Percentiles rank a stretch among this genome's conserved stretches.
Conservation (phyloP, 2,797 vertebrate genomes). For the Mus caroli region DNA sequence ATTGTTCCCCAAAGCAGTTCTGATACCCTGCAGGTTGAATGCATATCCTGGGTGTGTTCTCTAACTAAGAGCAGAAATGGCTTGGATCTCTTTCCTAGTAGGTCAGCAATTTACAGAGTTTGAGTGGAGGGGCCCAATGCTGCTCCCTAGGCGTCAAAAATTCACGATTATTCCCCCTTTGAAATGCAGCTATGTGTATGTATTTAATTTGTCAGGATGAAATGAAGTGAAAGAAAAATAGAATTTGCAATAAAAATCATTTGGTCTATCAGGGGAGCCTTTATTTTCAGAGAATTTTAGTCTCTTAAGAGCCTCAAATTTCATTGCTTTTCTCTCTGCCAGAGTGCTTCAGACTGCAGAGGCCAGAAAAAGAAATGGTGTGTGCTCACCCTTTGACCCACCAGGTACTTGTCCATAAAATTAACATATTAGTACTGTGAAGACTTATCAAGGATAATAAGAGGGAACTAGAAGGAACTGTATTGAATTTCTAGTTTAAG, state of each 20-base stretch:
- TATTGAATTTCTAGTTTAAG: slow-evolving; percentile 27
- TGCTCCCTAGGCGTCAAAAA: slow-evolving; percentile 56
- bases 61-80: slow-evolving; percentile 15
- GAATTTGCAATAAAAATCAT: slow-evolving; percentile 78
- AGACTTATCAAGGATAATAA: slow-evolving; percentile 13
- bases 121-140: background rate
- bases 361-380: slow-evolving; percentile 27
- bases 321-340: slow-evolving; percentile 30
- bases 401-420: slow-evolving; percentile 39
- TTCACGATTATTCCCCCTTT: slow-evolving; percentile 57
- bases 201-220: slow-evolving; percentile 77
- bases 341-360: slow-evolving; percentile 34
- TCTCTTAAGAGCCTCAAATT: slow-evolving; percentile 51
- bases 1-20: slow-evolving; percentile 48
- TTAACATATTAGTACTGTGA: slow-evolving; percentile 51
- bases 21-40: slow-evolving; percentile 63
- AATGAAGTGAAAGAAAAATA: slow-evolving; percentile 75
- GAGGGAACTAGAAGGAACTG: background rate
- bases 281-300: slow-evolving; percentile 60
- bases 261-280: slow-evolving; percentile 62
- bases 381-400: slow-evolving; percentile 11
- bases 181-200: slow-evolving; percentile 58
- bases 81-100: background rate
- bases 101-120: slow-evolving; percentile 10
- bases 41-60: slow-evolving; percentile 27